Evolutionary conservation across 2,888 invertebrate genomes (phyloP).

Genomic region (Liopterus haemorrhoidalis): DNA sequence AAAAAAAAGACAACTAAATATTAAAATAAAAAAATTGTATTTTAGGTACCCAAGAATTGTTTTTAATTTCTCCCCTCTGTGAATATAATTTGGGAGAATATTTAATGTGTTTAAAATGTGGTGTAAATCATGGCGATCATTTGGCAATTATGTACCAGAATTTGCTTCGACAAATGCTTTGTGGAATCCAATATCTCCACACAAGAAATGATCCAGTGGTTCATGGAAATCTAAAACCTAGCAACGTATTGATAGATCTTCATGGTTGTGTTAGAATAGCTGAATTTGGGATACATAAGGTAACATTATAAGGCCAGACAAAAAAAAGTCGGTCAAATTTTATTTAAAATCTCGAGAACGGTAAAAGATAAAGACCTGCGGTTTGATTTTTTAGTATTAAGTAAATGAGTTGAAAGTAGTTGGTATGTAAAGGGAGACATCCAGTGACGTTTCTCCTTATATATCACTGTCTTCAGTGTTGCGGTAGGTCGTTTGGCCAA

Average conservation of each 20-base stretch:
- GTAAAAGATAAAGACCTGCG: too few species aligned
- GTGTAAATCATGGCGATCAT: conserved; percentile 34
- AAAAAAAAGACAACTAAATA: too few species aligned
- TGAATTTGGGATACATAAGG: conserved; percentile 45
- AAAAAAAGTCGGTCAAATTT: conserved; percentile 34
- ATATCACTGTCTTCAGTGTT: too few species aligned
- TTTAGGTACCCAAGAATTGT: too few species aligned
- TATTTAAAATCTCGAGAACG: conserved; percentile 28
- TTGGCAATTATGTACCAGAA: conserved; percentile 36
- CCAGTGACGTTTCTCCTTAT: too few species aligned
- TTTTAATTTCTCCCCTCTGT: conserved; percentile 43
- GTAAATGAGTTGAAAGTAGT: too few species aligned
- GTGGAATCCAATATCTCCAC: conserved; percentile 42
- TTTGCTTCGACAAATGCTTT: conserved; percentile 27
- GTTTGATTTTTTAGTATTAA: too few species aligned
- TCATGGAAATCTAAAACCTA: conserved; percentile 47
- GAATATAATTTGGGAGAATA: conserved; percentile 44
- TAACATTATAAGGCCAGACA: conserved; percentile 33
- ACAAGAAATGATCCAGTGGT: conserved; percentile 39
- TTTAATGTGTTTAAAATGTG: conserved; percentile 31
- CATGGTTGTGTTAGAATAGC: conserved; percentile 42
- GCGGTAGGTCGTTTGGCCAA: too few species aligned
- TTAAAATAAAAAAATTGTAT: too few species aligned
- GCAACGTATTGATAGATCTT: conserved; percentile 44
- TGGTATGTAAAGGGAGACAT: too few species aligned